A percentile compares a stretch with the other conserved stretches of the same genome.
Conservation (phyloP, 2,888 invertebrate genomes). For the Autographa pulchrina region DNA sequence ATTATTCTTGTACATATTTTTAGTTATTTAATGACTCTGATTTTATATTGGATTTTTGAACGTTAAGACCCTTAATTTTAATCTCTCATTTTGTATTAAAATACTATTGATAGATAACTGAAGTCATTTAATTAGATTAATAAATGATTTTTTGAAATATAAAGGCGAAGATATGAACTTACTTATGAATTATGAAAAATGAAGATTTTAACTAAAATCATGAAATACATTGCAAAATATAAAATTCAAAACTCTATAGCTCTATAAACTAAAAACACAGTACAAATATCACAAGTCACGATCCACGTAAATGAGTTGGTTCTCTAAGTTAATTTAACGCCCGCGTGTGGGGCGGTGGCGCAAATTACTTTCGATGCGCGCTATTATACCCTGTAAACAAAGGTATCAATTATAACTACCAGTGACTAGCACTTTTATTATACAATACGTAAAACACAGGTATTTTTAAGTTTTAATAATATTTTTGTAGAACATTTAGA, state of each 20-base stretch:
- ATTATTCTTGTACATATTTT: too few relatives aligned
- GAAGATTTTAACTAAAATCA: too few relatives aligned
- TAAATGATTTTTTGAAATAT: too few relatives aligned
- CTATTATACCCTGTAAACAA: slow-evolving; percentile 61
- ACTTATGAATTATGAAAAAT: too few relatives aligned
- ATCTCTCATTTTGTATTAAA: too few relatives aligned
- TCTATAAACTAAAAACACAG: slow-evolving; percentile 21
- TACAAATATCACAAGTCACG: slow-evolving; percentile 49
- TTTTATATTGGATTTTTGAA: too few relatives aligned
- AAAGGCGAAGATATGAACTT: too few relatives aligned
- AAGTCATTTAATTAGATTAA: too few relatives aligned
- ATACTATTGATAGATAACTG: too few relatives aligned
- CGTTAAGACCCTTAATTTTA: too few relatives aligned
- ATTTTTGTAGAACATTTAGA: neutral
- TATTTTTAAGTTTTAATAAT: neutral
- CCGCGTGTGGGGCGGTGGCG: slow-evolving; percentile 33
- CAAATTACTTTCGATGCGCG: slow-evolving; percentile 64
- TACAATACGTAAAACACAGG: neutral
- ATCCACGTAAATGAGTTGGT: slow-evolving; percentile 47
- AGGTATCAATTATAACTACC: slow-evolving; percentile 51
- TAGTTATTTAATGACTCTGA: too few relatives aligned
- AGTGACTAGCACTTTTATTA: neutral
- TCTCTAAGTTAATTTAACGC: slow-evolving; percentile 66
- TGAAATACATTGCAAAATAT: neutral
- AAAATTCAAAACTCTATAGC: neutral